These are phyloP conservation scores for Mellilla xanthometata DNA, from an alignment of 2,888 invertebrate species.

Conservation along the genomic window DNA sequence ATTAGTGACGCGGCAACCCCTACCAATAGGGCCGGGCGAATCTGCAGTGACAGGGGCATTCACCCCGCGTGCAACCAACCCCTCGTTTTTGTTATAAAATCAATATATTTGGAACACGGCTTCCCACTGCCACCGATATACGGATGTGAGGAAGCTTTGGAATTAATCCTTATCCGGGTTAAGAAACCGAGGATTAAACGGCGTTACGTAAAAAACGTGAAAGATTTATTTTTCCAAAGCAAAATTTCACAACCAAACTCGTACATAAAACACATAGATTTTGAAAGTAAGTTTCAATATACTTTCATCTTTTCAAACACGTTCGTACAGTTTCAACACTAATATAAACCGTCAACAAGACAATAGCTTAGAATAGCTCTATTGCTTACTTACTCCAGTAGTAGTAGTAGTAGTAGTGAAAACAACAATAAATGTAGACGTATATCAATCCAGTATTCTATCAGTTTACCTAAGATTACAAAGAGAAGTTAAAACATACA, in stretches of 20 bases:
- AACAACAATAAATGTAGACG: slow-evolving; percentile 6
- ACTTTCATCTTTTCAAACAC: no score
- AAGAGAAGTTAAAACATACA: slow-evolving; percentile 12
- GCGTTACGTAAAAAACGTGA: no score
- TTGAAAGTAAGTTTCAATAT: no score
- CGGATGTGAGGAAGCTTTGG: slow-evolving; percentile 33
- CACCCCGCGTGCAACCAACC: slow-evolving; percentile 75
- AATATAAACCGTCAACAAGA: no score
- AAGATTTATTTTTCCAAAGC: no score
- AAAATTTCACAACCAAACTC: no score
- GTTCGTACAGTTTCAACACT: no score
- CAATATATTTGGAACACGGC: slow-evolving; percentile 73
- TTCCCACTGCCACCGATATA: slow-evolving; percentile 54
- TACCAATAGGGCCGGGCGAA: slow-evolving; percentile 71
- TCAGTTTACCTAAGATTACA: slow-evolving; percentile 3
- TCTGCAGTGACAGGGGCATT: slow-evolving; percentile 79
- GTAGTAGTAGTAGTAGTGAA: neutral
- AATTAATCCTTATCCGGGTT: slow-evolving; percentile 34
- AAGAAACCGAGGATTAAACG: slow-evolving; percentile 8
- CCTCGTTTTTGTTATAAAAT: slow-evolving; percentile 81
- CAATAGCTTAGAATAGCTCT: no score
- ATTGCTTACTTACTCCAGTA: no score
- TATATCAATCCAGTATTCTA: slow-evolving; percentile 3
- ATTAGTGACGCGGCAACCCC: slow-evolving; percentile 75
- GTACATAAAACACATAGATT: no score